These are phyloP conservation scores for Oxyscelio sp. DNA, from an alignment of 2,888 invertebrate species.

Conservation along the genomic window DNA sequence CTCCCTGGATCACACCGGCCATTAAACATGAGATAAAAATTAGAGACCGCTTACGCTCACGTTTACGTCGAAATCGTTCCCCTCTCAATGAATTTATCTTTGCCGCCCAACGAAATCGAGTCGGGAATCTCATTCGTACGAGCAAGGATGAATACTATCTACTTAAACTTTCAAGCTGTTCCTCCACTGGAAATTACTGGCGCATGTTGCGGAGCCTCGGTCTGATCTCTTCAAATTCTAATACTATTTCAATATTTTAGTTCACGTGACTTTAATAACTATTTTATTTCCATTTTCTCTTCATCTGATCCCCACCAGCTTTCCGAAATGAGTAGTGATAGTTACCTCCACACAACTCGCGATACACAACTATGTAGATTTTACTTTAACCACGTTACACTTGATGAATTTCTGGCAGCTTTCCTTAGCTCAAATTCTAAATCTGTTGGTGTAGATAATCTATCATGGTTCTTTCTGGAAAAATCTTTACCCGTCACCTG, in stretches of 20 bases:
- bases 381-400: not conserved
- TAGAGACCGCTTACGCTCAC: not conserved
- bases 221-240: not conserved
- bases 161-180: not conserved
- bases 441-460: no score
- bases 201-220: no score
- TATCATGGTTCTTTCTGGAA: not conserved
- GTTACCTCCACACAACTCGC: not conserved
- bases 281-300: not conserved
- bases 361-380: not conserved
- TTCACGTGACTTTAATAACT: no score
- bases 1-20: no score
- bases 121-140: not conserved
- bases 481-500: not conserved
- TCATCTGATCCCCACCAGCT: not conserved
- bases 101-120: not conserved
- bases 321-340: not conserved
- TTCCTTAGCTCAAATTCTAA: not conserved
- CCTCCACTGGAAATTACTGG: not conserved
- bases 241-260: no score
- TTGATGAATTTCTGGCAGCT: not conserved
- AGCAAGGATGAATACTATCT: not conserved
- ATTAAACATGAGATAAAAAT: not conserved
- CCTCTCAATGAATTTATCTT: not conserved
- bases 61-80: not conserved